Evolutionary conservation across 2,113 vertebrate species (phyloP).

Genomic region (Callipepla squamata): DNA sequence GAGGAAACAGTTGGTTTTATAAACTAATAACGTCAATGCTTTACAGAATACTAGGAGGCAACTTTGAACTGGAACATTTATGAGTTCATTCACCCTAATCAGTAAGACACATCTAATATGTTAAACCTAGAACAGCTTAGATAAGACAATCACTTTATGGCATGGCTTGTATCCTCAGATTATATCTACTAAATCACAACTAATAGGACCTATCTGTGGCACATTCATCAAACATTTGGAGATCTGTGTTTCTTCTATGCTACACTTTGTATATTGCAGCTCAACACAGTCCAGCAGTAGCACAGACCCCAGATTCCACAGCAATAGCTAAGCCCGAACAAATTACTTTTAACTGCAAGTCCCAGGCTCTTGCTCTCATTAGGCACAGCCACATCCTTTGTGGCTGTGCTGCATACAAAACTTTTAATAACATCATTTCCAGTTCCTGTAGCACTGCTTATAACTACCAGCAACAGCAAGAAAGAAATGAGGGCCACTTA

Average conservation of each 20-base stretch:
- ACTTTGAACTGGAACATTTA: neutral
- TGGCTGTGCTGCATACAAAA: neutral
- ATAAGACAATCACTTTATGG: neutral
- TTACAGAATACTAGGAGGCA: neutral
- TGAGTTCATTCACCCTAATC: neutral
- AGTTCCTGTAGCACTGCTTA: neutral
- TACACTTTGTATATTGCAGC: neutral
- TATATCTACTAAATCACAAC: neutral
- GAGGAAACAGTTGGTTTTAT: neutral
- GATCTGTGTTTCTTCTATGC: neutral
- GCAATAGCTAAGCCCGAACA: slow-evolving; percentile 7
- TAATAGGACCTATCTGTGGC: neutral
- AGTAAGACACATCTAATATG: neutral
- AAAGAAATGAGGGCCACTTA: neutral
- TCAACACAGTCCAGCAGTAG: neutral
- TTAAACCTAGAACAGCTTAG: neutral
- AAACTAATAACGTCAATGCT: neutral
- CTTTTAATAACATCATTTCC: neutral
- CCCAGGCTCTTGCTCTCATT: neutral
- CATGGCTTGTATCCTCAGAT: neutral
- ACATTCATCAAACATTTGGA: neutral
- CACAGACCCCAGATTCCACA: neutral
- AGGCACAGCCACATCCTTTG: neutral
- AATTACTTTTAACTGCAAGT: slow-evolving; percentile 3
- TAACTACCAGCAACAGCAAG: neutral